Percentiles rank a stretch among this genome's conserved stretches.
phyloP scores from a whole-genome alignment of 2,797 vertebrate genomes.

The Threskiornis aethiopicus region DNA sequence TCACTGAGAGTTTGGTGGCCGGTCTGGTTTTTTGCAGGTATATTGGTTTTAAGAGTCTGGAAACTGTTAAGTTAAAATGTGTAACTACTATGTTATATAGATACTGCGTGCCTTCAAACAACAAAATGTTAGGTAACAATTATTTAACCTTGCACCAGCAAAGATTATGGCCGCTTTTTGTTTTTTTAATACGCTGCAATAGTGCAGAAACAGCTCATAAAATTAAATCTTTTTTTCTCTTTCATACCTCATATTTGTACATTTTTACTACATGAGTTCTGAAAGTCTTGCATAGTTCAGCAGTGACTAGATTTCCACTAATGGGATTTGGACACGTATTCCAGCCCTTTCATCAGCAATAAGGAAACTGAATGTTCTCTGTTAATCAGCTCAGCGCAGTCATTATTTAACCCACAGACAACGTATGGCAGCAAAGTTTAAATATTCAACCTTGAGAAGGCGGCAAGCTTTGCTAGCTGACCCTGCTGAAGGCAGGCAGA shows the following conservation, averaged over 20 bases:
- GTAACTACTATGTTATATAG: neutral
- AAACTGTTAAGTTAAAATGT: neutral
- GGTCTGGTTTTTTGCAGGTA: neutral
- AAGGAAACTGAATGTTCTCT: constrained; percentile 49
- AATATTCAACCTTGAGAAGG: constrained; percentile 37
- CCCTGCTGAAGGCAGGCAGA: constrained; percentile 21
- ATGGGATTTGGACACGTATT: neutral
- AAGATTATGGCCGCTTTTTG: neutral
- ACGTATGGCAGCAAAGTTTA: constrained; percentile 30
- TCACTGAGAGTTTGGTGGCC: neutral
- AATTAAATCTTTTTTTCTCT: neutral
- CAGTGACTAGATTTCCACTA: constrained; percentile 21
- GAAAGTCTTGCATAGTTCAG: constrained; percentile 11
- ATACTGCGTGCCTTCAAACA: neutral
- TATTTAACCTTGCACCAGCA: neutral
- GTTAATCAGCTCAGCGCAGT: constrained; percentile 26
- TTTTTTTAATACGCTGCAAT: neutral
- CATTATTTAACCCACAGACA: constrained; percentile 50
- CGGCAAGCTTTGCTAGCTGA: neutral
- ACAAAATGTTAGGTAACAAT: neutral
- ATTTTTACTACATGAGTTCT: neutral
- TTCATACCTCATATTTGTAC: neutral
- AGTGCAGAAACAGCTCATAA: neutral
- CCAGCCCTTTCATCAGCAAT: constrained; percentile 42
- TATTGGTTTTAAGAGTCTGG: neutral